Conservation (phyloP, 2,113 vertebrate genomes). For the Genyomyrus donnyi region DNA sequence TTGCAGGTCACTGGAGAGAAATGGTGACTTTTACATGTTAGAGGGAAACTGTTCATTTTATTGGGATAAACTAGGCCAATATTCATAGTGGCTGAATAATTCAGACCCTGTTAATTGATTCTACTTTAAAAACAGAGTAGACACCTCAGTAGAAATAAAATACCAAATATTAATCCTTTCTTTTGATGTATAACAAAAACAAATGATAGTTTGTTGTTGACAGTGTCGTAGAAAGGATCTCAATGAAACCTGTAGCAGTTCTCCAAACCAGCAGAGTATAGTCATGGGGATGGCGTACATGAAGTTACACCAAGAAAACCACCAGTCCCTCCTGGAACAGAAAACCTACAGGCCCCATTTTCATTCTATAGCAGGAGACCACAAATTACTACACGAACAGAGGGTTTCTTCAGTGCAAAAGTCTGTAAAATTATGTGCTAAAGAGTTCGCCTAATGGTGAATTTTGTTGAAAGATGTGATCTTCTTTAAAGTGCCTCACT, state of each 20-base stretch:
- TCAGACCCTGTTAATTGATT: not conserved
- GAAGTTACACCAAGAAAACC: not conserved
- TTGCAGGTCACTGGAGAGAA: not conserved
- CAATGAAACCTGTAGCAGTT: not conserved
- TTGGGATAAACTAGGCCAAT: not conserved
- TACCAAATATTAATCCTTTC: not conserved
- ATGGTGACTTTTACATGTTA: not conserved
- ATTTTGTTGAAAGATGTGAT: not conserved
- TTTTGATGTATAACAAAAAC: not conserved
- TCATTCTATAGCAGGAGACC: not conserved
- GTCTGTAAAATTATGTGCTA: conserved; percentile 9
- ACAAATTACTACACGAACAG: not conserved
- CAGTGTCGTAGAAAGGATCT: not conserved
- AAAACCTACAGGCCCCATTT: not conserved
- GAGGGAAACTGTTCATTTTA: not conserved
- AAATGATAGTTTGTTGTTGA: not conserved
- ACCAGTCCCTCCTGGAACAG: not conserved
- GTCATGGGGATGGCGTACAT: not conserved
- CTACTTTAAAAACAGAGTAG: not conserved
- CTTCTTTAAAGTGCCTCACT: not conserved
- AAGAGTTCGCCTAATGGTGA: not conserved
- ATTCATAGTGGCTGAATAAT: not conserved
- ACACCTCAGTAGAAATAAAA: not conserved
- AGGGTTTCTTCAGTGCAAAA: not conserved
- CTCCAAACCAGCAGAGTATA: not conserved